Evolutionary conservation across 2,888 invertebrate species (phyloP), one percentile per base, ranked within the genome.

Genomic region (Abrostola triplasia): DNA sequence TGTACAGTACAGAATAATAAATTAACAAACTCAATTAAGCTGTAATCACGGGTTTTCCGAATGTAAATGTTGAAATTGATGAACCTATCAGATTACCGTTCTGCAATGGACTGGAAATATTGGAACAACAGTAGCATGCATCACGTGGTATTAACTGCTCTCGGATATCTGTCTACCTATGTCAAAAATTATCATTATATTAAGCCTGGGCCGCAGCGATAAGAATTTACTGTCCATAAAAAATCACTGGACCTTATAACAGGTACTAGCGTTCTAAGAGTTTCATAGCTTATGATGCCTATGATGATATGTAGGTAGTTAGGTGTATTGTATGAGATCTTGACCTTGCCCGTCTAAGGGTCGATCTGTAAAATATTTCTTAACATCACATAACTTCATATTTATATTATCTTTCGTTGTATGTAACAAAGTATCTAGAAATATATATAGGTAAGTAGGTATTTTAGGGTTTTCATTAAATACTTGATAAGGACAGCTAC

Each of bases 141-240:
- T 63, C 58, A 72, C 44, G 57, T 35, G 42, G 41, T 44, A 72
- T 58, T 59, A 66, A 47, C 41, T 49, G 49, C 41, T 63, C 24
- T 50, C 36, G 50, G 51, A 47, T 68, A 58, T 67, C 55, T 59
- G 35, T 49, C 56, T 38, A 70, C 67, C 56, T 61, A 62, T 49
- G 60, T 73, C 53, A 70, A 76, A 76, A 69, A 70, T 55, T 58
- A 76, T 67, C 63, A 63, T 67, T 55, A 52, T 55, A 60, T 48
- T 59, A 62, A 62, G 70, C 55, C 77, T 80, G 79, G 59, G 40
- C 44, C 37, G 44, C 41, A 11, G 24, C 66, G 79, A 80, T 80
- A 79, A 77, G 74, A 74, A 71, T 67, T 67, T 70, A 76, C 8
- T 64, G 67, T 57, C 12, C 72, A 80, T 80, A 71, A 71, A 76